phyloP scores from a whole-genome alignment of 2,113 vertebrate genomes.

The Macheiramphus alcinus region DNA sequence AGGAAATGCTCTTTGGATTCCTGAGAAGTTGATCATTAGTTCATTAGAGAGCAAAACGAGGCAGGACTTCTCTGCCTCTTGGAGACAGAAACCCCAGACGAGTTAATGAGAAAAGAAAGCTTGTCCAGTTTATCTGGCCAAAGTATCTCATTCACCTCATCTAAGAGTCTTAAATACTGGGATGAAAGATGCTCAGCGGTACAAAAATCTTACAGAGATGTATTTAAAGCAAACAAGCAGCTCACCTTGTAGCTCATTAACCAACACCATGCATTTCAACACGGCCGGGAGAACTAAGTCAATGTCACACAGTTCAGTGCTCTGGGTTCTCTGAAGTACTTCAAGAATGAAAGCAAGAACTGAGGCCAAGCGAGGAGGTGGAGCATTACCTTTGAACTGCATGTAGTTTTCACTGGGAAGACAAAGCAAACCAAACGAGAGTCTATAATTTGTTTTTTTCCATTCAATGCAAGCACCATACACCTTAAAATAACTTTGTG shows the following conservation, averaged over 20 bases:
- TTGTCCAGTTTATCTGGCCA: background rate
- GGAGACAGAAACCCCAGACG: background rate
- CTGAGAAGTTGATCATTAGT: background rate
- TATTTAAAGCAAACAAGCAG: background rate
- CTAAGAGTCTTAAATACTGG: background rate
- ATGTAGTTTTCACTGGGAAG: slow-evolving; percentile 84
- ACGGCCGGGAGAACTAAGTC: slow-evolving; percentile 77
- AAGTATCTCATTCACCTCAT: background rate
- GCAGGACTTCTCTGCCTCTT: background rate
- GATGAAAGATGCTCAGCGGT: background rate
- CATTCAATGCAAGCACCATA: background rate
- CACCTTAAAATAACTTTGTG: background rate
- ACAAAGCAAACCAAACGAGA: slow-evolving; percentile 33
- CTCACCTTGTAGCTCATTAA: slow-evolving; percentile 89
- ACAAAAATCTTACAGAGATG: background rate
- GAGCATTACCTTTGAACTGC: slow-evolving; percentile 83
- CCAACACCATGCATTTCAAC: slow-evolving; percentile 85
- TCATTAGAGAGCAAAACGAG: background rate
- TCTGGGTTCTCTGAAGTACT: slow-evolving; percentile 77
- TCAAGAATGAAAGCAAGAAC: slow-evolving; percentile 84
- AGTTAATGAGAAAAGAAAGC: background rate
- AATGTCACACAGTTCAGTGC: slow-evolving; percentile 71
- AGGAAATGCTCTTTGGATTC: background rate
- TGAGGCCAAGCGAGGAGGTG: slow-evolving; percentile 81
- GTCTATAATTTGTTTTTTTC: background rate